Evolutionary conservation across 1,140 invertebrate genomes (phyloP).

Genomic region (Drosophila pallidifrons): DNA sequence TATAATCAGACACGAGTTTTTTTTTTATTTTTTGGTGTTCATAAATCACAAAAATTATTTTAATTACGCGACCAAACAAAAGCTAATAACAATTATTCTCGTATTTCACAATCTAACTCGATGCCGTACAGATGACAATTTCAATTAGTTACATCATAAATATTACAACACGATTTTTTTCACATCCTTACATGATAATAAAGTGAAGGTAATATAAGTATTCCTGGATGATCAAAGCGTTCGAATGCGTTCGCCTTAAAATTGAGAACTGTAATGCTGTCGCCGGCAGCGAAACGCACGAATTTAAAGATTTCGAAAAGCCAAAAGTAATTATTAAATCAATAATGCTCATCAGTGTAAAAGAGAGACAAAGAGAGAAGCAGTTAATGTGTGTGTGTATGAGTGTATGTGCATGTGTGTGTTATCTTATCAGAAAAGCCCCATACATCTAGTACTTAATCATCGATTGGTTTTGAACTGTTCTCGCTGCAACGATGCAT

Average conservation of each 20-base stretch:
- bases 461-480: constrained; percentile 20
- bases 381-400: neutral
- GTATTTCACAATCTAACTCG: neutral
- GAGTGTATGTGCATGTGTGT: constrained; percentile 8
- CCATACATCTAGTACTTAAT: constrained; percentile 51
- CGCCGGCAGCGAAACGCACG: constrained; percentile 31
- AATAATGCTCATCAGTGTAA: constrained; percentile 46
- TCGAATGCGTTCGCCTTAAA: constrained; percentile 14
- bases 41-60: constrained; percentile 39
- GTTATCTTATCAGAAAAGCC: constrained; percentile 71
- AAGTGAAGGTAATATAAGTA: neutral
- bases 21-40: neutral
- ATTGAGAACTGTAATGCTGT: constrained; percentile 53
- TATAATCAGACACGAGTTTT: neutral
- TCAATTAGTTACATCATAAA: constrained; percentile 7
- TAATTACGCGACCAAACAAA: constrained; percentile 45
- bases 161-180: neutral
- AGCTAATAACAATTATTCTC: constrained; percentile 39
- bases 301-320: constrained; percentile 71
- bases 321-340: constrained; percentile 49
- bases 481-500: constrained; percentile 30
- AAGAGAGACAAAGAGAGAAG: neutral
- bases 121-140: constrained; percentile 10
- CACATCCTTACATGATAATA: constrained; percentile 29
- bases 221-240: neutral